Percentiles rank a stretch among this genome's conserved stretches.
phyloP scores from a whole-genome alignment of 2,797 vertebrate genomes.

The Chromis chromis region DNA sequence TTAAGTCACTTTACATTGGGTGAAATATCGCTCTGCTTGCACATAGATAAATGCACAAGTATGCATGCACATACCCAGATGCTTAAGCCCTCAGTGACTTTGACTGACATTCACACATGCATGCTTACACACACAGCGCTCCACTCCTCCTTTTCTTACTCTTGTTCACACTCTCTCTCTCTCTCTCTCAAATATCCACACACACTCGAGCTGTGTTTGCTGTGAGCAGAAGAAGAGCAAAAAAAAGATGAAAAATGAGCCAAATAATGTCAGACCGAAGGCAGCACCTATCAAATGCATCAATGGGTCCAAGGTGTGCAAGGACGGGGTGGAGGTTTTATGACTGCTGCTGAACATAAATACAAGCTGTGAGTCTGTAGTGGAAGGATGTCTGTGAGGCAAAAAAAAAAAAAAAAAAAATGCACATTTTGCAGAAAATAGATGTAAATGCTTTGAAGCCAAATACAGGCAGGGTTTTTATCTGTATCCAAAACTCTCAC shows the following conservation, averaged over 20 bases:
- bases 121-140: conserved; percentile 23
- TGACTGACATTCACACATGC: conserved; percentile 67
- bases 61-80: conserved; percentile 23
- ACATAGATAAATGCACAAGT: conserved; percentile 39
- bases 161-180: conserved; percentile 3
- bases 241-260: conserved; percentile 69
- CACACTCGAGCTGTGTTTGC: conserved; percentile 30
- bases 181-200: conserved; percentile 6
- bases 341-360: conserved; percentile 75
- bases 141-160: conserved; percentile 17
- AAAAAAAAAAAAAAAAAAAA: conserved; percentile 19
- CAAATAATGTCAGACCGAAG: conserved; percentile 76
- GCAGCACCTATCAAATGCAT: conserved; percentile 77
- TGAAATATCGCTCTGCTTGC: conserved; percentile 51
- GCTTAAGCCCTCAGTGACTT: conserved; percentile 54
- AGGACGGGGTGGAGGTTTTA: conserved; percentile 76
- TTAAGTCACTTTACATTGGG: conserved; percentile 21
- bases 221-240: conserved; percentile 39
- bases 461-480: conserved; percentile 37
- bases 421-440: conserved; percentile 61
- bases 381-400: conserved; percentile 35
- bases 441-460: conserved; percentile 60
- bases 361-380: conserved; percentile 61
- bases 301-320: conserved; percentile 74
- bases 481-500: conserved; percentile 24